phyloP scores from a whole-genome alignment of 2,797 vertebrate genomes.

The Muraenolepis orangiensis region DNA sequence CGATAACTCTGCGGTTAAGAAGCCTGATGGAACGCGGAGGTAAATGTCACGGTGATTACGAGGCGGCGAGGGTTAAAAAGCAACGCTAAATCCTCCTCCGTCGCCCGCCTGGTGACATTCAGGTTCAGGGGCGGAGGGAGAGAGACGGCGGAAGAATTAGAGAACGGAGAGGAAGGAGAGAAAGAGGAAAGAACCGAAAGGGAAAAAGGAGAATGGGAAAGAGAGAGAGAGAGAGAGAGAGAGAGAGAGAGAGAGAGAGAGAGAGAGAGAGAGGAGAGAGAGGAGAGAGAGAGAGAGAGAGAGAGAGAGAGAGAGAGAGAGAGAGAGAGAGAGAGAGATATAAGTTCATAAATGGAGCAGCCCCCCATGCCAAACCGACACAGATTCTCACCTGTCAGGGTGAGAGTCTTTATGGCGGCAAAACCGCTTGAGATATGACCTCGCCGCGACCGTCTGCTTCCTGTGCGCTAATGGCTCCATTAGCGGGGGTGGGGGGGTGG shows the following conservation, averaged over 20 bases:
- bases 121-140: slow-evolving; percentile 55
- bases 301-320: slow-evolving; percentile 21
- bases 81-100: slow-evolving; percentile 79
- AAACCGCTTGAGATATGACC: slow-evolving; percentile 67
- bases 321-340: slow-evolving; percentile 22
- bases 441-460: slow-evolving; percentile 54
- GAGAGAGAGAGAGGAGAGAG: slow-evolving; percentile 29
- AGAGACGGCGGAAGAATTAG: slow-evolving; percentile 40
- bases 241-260: slow-evolving; percentile 45
- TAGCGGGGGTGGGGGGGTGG: too few relatives aligned
- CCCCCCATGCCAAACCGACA: slow-evolving; percentile 53
- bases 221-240: slow-evolving; percentile 6
- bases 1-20: slow-evolving; percentile 76
- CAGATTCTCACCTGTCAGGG: slow-evolving; percentile 52
- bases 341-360: slow-evolving; percentile 68
- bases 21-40: slow-evolving; percentile 84
- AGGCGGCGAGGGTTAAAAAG: slow-evolving; percentile 79
- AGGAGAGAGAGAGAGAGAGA: background rate
- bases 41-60: slow-evolving; percentile 85
- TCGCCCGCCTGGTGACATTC: slow-evolving; percentile 78
- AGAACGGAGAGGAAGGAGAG: background rate
- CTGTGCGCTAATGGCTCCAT: slow-evolving; percentile 54
- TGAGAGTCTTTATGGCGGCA: slow-evolving; percentile 61
- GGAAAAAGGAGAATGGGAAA: too few relatives aligned
- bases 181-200: slow-evolving; percentile 12